Base-by-base conservation (phyloP, 1,140 invertebrate species). In the Pseudobourletiella spinata region DNA sequence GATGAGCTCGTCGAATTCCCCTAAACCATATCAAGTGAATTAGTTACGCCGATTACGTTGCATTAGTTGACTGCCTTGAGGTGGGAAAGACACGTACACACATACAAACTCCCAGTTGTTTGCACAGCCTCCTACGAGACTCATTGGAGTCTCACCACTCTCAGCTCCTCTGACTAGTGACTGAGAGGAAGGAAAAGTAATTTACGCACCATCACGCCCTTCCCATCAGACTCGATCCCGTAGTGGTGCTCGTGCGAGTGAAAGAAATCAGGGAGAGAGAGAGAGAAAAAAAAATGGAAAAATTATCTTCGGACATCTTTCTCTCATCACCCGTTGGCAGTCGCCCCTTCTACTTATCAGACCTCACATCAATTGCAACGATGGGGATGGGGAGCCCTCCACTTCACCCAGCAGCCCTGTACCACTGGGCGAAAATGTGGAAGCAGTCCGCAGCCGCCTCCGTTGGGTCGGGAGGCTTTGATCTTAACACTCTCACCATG, bases 351-450 rank as follows among this genome's bases (percentile, higher is more conserved):
- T 67, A 63, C 28, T 32, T 67, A 20, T 42, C 61, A 26, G 64
- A 63, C n/a, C 56, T 67, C n/a, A 35, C 56, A 11, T 54, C 51
- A 3, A 42, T 54, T 32, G 24, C 61, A 18, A 56, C 48, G n/a
- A 39, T 62, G 16, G 52, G 51, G 14, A 52, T 44, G 0, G 28
- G 22, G n/a, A 25, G 42, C 28, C 61, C 67, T 20, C 24, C 4
- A 52, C 20, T 43, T 3, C 46, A 66, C 22, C 66, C 64, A 46
- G 61, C 64, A 32, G 64, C 64, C 26, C 30, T 66, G 14, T 57
- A 61, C 24, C 67, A 66, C 20, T 69, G 67, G 67, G 67, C 67
- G 1, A 69, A 69, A 42, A 57, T 66, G 15, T 64, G 61, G 48
- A 59, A 58, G 46, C 39, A 62, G 18, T 16, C 44, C 20, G 26